Conservation (phyloP, 92 coral and sea anemone genomes). For the Zoanthus gigantus region DNA sequence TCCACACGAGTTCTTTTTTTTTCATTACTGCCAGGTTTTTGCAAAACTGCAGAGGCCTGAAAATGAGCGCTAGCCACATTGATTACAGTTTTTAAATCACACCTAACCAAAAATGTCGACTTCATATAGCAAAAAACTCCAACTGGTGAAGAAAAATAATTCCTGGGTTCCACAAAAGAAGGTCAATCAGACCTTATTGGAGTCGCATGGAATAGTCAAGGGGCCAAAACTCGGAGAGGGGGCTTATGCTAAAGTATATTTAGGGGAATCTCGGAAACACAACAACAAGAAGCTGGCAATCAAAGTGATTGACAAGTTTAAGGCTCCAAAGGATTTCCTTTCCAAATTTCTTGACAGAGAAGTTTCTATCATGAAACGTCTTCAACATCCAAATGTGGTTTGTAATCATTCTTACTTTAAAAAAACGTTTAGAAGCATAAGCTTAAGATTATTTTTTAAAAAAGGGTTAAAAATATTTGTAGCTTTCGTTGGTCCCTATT, state of each 20-base stretch:
- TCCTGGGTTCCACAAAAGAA: constrained; percentile 86
- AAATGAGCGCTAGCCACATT: not conserved
- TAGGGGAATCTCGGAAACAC: constrained; percentile 80
- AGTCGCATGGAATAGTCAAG: constrained; percentile 82
- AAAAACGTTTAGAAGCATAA: too few species aligned
- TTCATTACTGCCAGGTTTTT: not conserved
- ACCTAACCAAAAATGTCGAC: not conserved
- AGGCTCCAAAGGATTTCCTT: constrained; percentile 85
- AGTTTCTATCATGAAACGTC: constrained; percentile 77
- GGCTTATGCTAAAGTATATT: constrained; percentile 86
- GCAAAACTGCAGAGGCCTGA: not conserved
- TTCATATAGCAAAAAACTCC: constrained; percentile 65
- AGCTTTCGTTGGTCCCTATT: too few species aligned
- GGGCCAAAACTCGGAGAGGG: constrained; percentile 81
- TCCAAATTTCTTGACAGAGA: constrained; percentile 84
- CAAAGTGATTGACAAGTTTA: constrained; percentile 79
- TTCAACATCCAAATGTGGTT: constrained; percentile 87
- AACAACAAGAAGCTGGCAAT: constrained; percentile 73
- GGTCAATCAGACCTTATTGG: constrained; percentile 63
- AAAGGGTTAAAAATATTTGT: too few species aligned
- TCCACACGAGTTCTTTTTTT: not conserved
- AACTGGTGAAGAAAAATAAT: constrained; percentile 81
- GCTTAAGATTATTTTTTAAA: too few species aligned
- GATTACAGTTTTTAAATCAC: not conserved
- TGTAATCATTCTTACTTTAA: constrained; percentile 34